Evolutionary conservation across 2,113 vertebrate genomes (phyloP).

Genomic region (Elgaria multicarinata): DNA sequence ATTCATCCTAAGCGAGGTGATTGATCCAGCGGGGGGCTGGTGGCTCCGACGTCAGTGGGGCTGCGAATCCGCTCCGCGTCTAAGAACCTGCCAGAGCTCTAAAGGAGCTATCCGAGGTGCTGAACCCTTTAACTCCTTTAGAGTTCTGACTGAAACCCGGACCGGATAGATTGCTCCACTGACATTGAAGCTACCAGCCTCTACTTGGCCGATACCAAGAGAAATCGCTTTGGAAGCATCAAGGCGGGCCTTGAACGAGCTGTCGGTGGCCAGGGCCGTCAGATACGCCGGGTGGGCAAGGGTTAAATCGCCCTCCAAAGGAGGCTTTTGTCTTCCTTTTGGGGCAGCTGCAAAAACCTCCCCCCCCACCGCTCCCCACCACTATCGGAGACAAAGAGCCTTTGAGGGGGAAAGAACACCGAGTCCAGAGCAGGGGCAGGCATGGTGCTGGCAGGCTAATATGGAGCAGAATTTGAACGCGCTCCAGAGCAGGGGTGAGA

Average conservation of each 20-base stretch:
- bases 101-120: no score
- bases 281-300: background rate
- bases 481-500: background rate
- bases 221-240: background rate
- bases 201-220: background rate
- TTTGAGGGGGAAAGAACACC: background rate
- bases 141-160: no score
- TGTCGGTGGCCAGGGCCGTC: background rate
- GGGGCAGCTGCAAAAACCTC: conserved; percentile 7
- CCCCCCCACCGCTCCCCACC: background rate
- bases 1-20: background rate
- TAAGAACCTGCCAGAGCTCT: no score
- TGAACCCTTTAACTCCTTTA: no score
- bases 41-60: no score
- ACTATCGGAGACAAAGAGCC: background rate
- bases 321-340: background rate
- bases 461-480: background rate
- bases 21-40: background rate
- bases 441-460: background rate
- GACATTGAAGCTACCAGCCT: no score
- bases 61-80: no score
- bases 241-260: background rate
- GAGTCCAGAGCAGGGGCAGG: no score
- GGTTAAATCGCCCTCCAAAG: background rate
- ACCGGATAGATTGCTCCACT: no score